Evolutionary conservation across 2,888 invertebrate genomes (phyloP), one percentile per base, ranked within the genome.

Genomic region (Taphrorychus bicolor): DNA sequence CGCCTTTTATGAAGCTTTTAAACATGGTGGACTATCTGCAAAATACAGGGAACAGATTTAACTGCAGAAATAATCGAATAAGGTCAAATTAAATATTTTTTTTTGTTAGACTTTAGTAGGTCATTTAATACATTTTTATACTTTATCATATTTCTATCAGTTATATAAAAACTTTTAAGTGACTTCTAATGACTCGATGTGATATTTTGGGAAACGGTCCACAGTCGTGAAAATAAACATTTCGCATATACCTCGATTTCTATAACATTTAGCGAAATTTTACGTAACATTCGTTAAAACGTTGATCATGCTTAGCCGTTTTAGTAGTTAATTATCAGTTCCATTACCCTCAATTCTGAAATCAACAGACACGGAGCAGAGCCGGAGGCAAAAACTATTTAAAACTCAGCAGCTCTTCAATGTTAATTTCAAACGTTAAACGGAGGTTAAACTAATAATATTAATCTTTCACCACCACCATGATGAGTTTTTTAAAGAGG

Each of bases 1-100:
- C 85, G 64, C 88, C 86, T 59, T 71, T 71, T 52, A 71, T 71
- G 49, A 71, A 71, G 45, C 69, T 71, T 42, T 71, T 71, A 48
- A 71, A 71, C 70, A 71, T 71, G 9, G 48, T 49, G 52, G 14
- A 23, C 52, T 64, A 60, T 57, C 69, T 69, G 57, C 1, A 69
- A 69, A 51, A 51, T 3, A n/a, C 45, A 45, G 45, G 45, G 18
- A 17, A 18, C 16, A 7, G 3, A 45, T n/a, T n/a, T n/a, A n/a
- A n/a, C n/a, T n/a, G n/a, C n/a, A n/a, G n/a, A n/a, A n/a, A n/a
- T n/a, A n/a, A n/a, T n/a, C n/a, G n/a, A n/a, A n/a, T n/a, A n/a
- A n/a, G n/a, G n/a, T n/a, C n/a, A n/a, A n/a, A n/a, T n/a, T n/a
- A n/a, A n/a, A n/a, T n/a, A n/a, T n/a, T n/a, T n/a, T n/a, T n/a